Evolutionary conservation across 2,797 vertebrate species (phyloP).

Genomic region (Tenualosa ilisha): DNA sequence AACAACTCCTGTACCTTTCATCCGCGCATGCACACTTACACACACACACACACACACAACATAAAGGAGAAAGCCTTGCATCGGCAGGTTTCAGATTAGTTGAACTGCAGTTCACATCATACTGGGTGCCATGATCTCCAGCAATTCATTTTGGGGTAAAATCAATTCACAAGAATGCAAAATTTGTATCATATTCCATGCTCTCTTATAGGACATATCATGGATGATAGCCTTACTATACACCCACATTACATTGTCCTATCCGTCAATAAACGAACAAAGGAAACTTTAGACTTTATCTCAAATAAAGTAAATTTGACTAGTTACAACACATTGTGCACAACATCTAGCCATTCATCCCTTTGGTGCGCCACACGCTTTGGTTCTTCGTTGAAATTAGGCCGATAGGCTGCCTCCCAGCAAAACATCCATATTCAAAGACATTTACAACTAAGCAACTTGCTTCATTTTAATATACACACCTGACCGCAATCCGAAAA

Average conservation of each 20-base stretch:
- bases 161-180: neutral
- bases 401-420: neutral
- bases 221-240: neutral
- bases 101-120: neutral
- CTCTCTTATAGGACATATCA: too few relatives aligned
- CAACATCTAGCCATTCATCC: neutral
- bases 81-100: constrained; percentile 9
- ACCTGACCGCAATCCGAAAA: too few relatives aligned
- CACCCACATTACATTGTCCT: neutral
- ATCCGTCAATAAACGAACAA: neutral
- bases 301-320: neutral
- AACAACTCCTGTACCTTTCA: neutral
- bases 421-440: neutral
- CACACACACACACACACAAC: too few relatives aligned
- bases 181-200: neutral
- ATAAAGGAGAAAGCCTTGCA: neutral
- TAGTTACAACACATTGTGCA: neutral
- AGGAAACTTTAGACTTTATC: neutral
- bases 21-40: neutral
- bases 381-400: too few relatives aligned
- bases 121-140: neutral
- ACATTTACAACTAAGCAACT: too few relatives aligned
- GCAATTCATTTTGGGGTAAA: neutral
- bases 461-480: too few relatives aligned
- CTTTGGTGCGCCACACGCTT: too few relatives aligned